A percentile compares a stretch with the other conserved stretches of the same genome.
These are phyloP conservation scores for Anthrax anthrax DNA, from an alignment of 2,888 invertebrate genomes.

Conservation along the genomic window DNA sequence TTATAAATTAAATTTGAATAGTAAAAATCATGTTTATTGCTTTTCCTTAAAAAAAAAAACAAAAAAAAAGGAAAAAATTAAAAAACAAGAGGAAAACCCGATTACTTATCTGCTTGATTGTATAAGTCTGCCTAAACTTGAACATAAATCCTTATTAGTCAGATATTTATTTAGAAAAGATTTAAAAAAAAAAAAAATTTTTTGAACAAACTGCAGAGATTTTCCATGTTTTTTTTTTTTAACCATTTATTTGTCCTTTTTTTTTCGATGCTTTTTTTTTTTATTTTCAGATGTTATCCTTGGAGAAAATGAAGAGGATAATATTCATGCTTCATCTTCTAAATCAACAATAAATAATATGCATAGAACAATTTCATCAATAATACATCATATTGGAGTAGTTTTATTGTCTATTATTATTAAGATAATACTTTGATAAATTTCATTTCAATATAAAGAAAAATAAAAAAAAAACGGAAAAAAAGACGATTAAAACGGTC, in stretches of 20 bases:
- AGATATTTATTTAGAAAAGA: slow-evolving; percentile 2
- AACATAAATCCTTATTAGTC: slow-evolving; percentile 5
- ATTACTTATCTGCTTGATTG: too few species aligned
- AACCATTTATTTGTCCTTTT: too few species aligned
- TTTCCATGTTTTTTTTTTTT: too few species aligned
- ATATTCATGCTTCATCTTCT: slow-evolving; percentile 17
- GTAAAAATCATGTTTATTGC: too few species aligned
- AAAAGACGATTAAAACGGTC: too few species aligned
- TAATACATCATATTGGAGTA: slow-evolving; percentile 2
- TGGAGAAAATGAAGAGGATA: slow-evolving; percentile 17
- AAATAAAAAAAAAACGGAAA: too few species aligned
- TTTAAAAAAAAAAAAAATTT: background rate
- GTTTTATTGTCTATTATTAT: slow-evolving; percentile 1
- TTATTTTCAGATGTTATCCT: slow-evolving; percentile 18
- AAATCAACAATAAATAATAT: slow-evolving; percentile 3
- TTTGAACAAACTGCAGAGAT: too few species aligned
- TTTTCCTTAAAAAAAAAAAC: too few species aligned
- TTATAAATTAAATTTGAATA: too few species aligned
- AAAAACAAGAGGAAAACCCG: background rate
- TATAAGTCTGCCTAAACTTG: too few species aligned
- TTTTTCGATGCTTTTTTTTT: slow-evolving; percentile 5
- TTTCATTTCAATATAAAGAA: background rate
- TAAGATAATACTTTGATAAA: slow-evolving; percentile 7
- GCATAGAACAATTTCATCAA: background rate
- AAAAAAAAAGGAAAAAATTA: too few species aligned